Conservation (phyloP, 2,888 invertebrate genomes). For the Boloria euphrosyne region DNA sequence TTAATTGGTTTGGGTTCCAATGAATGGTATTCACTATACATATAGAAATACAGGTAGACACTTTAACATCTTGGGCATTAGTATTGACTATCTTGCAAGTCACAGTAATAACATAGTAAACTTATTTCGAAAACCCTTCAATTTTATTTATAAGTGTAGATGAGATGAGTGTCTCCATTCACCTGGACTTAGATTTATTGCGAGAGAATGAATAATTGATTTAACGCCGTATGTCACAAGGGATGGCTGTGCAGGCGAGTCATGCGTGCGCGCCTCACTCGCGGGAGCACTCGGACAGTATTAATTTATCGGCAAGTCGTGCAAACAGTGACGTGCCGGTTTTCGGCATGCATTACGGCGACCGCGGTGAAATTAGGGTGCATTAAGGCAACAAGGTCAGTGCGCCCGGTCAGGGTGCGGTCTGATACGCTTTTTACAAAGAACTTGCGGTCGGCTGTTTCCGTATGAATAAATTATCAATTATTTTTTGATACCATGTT, state of each 20-base stretch:
- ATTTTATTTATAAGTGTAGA: too few species aligned
- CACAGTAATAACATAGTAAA: neutral
- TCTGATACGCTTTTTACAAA: conserved; percentile 50
- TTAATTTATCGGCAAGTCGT: conserved; percentile 77
- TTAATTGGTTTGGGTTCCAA: too few species aligned
- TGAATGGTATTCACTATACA: too few species aligned
- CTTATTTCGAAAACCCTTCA: too few species aligned
- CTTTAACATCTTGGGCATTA: too few species aligned
- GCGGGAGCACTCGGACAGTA: conserved; percentile 63
- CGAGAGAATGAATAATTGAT: neutral
- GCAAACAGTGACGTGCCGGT: conserved; percentile 76
- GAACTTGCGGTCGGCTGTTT: conserved; percentile 65
- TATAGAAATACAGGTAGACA: too few species aligned
- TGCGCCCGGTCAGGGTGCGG: conserved; percentile 55
- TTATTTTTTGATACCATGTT: conserved; percentile 38
- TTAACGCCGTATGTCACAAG: conserved; percentile 36
- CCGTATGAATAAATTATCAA: conserved; percentile 48
- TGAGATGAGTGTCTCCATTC: too few species aligned
- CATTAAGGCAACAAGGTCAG: conserved; percentile 79
- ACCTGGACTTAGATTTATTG: conserved; percentile 14
- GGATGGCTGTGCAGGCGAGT: conserved; percentile 53
- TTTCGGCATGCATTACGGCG: conserved; percentile 62
- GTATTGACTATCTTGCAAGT: too few species aligned
- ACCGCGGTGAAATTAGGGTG: conserved; percentile 76
- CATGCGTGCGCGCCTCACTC: conserved; percentile 58